Base-by-base conservation (phyloP, 2,113 vertebrate genomes). In the Myotis lucifugus region DNA sequence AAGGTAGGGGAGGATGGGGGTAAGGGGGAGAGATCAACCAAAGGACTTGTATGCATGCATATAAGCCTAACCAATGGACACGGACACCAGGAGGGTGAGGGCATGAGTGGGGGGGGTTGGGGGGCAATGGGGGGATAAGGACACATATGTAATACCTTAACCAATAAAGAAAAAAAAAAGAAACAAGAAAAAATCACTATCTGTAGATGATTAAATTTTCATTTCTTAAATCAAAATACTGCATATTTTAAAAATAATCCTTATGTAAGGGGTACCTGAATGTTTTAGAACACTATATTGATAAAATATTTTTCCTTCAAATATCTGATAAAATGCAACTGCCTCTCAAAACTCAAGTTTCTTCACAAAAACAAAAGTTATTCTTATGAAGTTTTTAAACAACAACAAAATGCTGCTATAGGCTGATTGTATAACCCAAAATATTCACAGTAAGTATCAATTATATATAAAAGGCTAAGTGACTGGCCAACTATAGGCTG, bases 171-270 rank as follows among this genome's bases (percentile, higher is more conserved):
- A 27, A 61, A 61, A 59, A 59, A 59, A 59, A 37, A 56, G 54
- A 25, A 59, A 61, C 23, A 61, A 61, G 56, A 59, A 61, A 61
- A 48, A 8, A 91, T 46, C 54, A 67, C 5, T 89, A 59, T 82
- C 64, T 73, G 29, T 23, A 94, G 54, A 32, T 93, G 19, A 85
- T 87, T 83, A 89, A 69, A 76, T 40, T 90, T 87, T 77, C 18
- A 85, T 77, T 92, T 95, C 12, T 90, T 78, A 92, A 93, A 96
- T 69, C 12, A 83, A 85, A 86, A 94, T 10, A 70, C 2, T 84
- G 4, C 25, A 40, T 32, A 85, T 73, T 78, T 88, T 40, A 12
- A 85, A 92, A 79, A 69, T 67, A 87, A 46, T 79, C 85, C 37
- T 87, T 93, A 84, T 8, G 7, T 40, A 79, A n/a, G 3, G 32